Conservation (phyloP, 64 coral and sea anemone species). For the Catalaphyllia jardinei region DNA sequence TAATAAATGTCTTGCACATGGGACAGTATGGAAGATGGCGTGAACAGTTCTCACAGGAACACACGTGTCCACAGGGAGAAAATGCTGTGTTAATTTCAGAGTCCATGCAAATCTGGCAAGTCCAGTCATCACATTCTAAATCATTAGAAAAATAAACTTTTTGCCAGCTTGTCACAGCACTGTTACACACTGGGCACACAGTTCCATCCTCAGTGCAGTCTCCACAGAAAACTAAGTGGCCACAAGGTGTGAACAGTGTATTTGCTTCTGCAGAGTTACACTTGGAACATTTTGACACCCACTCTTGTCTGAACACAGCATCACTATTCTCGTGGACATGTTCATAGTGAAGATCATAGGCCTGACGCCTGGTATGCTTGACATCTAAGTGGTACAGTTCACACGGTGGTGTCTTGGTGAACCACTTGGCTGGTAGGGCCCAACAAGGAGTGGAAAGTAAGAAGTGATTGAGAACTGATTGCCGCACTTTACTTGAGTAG, state of each 20-base stretch:
- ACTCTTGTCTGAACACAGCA: slow-evolving; percentile 56
- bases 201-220: slow-evolving; percentile 60
- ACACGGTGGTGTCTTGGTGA: slow-evolving; percentile 73
- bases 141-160: slow-evolving; percentile 89
- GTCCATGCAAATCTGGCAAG: slow-evolving; percentile 99
- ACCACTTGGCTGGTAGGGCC: slow-evolving; percentile 97
- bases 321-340: slow-evolving; percentile 35
- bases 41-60: slow-evolving; percentile 84
- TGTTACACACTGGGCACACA: slow-evolving; percentile 72
- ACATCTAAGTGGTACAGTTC: slow-evolving; percentile 98
- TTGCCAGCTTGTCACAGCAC: slow-evolving; percentile 63
- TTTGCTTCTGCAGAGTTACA: slow-evolving; percentile 73
- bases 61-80: slow-evolving; percentile 91
- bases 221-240: slow-evolving; percentile 81
- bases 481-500: slow-evolving; percentile 89
- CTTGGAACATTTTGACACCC: slow-evolving; percentile 75
- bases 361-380: slow-evolving; percentile 86
- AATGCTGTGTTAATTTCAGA: slow-evolving; percentile 90
- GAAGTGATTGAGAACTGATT: slow-evolving; percentile 93
- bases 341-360: slow-evolving; percentile 91
- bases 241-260: slow-evolving; percentile 88
- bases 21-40: slow-evolving; percentile 86
- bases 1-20: slow-evolving; percentile 87
- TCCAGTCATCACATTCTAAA: slow-evolving; percentile 67
- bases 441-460: slow-evolving; percentile 93